Conservation (phyloP, 1,140 invertebrate species). For the Pogonomyrmex barbatus region DNA sequence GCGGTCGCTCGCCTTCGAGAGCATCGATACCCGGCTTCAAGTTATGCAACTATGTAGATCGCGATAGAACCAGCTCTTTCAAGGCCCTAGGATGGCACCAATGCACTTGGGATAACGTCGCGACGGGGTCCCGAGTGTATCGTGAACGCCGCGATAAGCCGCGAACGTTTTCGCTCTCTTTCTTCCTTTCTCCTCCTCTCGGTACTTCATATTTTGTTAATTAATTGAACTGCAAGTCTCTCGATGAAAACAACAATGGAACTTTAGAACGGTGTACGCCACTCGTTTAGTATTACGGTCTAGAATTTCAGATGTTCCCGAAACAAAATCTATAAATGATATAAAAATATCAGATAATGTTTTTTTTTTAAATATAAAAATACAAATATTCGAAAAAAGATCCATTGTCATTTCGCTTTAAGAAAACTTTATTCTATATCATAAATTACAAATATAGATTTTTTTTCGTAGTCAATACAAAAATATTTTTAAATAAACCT, state of each 20-base stretch:
- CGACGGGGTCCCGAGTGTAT: slow-evolving; percentile 21
- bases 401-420: not conserved
- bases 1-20: slow-evolving; percentile 62
- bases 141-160: slow-evolving; percentile 26
- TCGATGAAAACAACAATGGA: not conserved
- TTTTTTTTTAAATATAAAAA: not conserved
- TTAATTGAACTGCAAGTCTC: slow-evolving; percentile 46
- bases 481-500: not conserved
- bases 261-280: not conserved
- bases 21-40: slow-evolving; percentile 72
- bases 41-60: slow-evolving; percentile 79
- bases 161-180: slow-evolving; percentile 14
- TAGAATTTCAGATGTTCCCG: not conserved
- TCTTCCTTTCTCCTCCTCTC: slow-evolving; percentile 1
- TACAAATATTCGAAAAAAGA: not conserved
- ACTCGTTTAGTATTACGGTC: not conserved
- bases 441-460: not conserved
- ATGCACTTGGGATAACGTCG: slow-evolving; percentile 47
- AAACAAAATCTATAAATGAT: not conserved
- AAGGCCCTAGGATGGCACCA: slow-evolving; percentile 56
- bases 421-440: not conserved
- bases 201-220: slow-evolving; percentile 42
- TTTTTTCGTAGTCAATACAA: not conserved
- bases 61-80: slow-evolving; percentile 72
- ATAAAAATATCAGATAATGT: not conserved